These are phyloP conservation scores for Polyergus mexicanus DNA, from an alignment of 1,140 invertebrate genomes.

Conservation along the genomic window DNA sequence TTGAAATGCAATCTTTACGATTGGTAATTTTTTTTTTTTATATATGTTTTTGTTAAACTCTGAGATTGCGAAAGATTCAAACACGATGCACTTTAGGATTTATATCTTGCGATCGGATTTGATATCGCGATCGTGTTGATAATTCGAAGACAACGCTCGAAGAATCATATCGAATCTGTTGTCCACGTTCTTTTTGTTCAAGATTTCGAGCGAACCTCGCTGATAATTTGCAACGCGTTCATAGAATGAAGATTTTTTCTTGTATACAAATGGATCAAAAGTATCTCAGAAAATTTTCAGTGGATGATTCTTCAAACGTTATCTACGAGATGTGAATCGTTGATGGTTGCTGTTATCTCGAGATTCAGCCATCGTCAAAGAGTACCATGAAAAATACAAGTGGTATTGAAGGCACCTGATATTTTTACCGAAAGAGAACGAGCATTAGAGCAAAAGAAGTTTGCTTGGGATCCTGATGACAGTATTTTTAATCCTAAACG, in stretches of 20 bases:
- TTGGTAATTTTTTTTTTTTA: neutral
- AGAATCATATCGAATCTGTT: neutral
- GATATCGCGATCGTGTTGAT: neutral
- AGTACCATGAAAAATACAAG: neutral
- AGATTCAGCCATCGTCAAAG: neutral
- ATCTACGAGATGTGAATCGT: conserved; percentile 5
- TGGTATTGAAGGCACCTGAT: neutral
- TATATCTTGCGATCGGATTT: neutral
- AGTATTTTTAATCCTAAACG: conserved; percentile 28
- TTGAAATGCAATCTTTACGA: conserved; percentile 30
- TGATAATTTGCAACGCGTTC: neutral
- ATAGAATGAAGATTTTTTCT: neutral
- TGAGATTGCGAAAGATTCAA: neutral
- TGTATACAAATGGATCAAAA: conserved; percentile 27
- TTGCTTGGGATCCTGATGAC: conserved; percentile 3
- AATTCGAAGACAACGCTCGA: conserved; percentile 3
- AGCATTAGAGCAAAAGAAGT: conserved; percentile 16
- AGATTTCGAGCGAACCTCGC: neutral
- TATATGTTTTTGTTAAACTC: neutral
- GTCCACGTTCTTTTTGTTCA: conserved; percentile 3
- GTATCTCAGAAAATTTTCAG: conserved; percentile 33
- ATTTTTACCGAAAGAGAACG: neutral
- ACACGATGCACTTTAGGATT: neutral
- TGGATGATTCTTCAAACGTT: conserved; percentile 11
- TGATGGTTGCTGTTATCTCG: conserved; percentile 22